These are phyloP conservation scores for Pachyseris speciosa DNA, from an alignment of 64 coral and sea anemone genomes.

Conservation along the genomic window DNA sequence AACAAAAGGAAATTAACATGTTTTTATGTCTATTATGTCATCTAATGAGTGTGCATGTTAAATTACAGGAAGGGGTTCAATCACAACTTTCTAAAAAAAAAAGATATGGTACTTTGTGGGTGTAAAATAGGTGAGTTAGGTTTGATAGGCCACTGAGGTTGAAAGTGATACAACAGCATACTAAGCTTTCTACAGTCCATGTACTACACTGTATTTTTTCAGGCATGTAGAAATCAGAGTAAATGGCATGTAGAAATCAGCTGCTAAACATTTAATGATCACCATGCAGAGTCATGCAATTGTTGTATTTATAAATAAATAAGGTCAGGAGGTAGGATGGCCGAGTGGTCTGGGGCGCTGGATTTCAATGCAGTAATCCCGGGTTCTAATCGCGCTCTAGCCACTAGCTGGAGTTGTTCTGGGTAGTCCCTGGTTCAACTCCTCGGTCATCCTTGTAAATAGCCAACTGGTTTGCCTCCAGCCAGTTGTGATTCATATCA, in stretches of 20 bases:
- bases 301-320: background rate
- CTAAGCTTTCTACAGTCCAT: conserved; percentile 10
- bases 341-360: no score
- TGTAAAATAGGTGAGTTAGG: background rate
- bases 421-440: no score
- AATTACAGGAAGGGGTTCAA: background rate
- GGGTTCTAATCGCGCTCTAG: no score
- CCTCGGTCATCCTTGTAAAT: no score
- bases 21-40: background rate
- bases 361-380: no score
- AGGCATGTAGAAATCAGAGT: background rate
- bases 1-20: background rate
- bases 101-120: background rate
- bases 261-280: background rate
- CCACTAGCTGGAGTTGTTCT: no score
- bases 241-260: no score
- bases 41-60: background rate
- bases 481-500: no score
- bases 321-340: no score
- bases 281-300: background rate
- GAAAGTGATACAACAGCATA: background rate
- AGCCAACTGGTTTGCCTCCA: no score
- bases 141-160: background rate
- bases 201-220: background rate
- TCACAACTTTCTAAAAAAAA: background rate